These are phyloP conservation scores for Fistularia commersonii DNA, from an alignment of 2,797 vertebrate species.

Conservation along the genomic window DNA sequence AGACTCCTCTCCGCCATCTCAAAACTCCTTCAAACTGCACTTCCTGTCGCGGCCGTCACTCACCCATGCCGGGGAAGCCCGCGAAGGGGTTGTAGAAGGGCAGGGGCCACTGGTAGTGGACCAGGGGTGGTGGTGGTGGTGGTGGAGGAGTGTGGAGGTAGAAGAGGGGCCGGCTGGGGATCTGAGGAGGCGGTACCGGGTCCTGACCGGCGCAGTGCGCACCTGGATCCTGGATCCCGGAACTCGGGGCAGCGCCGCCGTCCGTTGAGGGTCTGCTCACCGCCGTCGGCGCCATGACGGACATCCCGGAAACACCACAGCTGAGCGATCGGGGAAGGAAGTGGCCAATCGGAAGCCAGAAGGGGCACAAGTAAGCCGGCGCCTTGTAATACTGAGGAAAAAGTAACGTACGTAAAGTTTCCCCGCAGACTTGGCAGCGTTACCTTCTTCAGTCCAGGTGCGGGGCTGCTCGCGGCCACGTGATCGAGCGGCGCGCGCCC, in stretches of 20 bases:
- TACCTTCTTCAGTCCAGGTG: too few species aligned
- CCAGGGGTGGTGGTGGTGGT: slow-evolving; percentile 42
- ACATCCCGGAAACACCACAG: too few species aligned
- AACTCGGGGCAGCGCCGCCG: not conserved
- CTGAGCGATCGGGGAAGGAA: too few species aligned
- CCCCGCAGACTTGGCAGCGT: too few species aligned
- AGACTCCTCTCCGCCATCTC: not conserved
- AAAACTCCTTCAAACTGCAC: not conserved
- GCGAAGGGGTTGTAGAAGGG: slow-evolving; percentile 55
- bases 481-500: too few species aligned
- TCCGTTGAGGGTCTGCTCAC: slow-evolving; percentile 2
- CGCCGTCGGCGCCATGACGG: slow-evolving; percentile 20
- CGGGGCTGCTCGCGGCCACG: too few species aligned
- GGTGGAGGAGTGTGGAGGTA: slow-evolving; percentile 44
- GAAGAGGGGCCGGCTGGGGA: slow-evolving; percentile 29
- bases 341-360: too few species aligned
- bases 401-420: too few species aligned
- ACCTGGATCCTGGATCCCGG: slow-evolving; percentile 23
- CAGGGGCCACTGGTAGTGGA: slow-evolving; percentile 64
- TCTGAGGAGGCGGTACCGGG: not conserved
- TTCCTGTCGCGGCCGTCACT: slow-evolving; percentile 7
- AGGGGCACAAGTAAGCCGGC: too few species aligned
- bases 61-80: slow-evolving; percentile 57
- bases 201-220: slow-evolving; percentile 18
- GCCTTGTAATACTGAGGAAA: too few species aligned